Percentiles rank a stretch among this genome's conserved stretches.
These are phyloP conservation scores for Leptarthrus brevirostris DNA, from an alignment of 2,888 invertebrate species.

Conservation along the genomic window DNA sequence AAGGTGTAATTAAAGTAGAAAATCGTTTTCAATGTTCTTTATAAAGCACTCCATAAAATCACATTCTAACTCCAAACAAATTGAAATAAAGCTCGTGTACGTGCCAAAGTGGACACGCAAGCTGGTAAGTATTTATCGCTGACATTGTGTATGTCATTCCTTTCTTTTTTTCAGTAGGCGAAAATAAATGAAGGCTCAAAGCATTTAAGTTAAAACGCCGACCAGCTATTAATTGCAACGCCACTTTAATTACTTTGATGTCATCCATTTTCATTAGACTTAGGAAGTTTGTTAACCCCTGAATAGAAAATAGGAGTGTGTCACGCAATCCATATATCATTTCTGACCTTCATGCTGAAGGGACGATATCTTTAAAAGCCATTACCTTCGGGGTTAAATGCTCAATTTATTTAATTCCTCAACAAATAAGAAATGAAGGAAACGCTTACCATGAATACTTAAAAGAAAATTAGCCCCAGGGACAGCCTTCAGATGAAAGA, in stretches of 20 bases:
- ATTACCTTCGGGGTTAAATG: constrained; percentile 31
- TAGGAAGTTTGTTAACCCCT: constrained; percentile 32
- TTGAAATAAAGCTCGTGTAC: neutral
- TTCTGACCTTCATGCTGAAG: constrained; percentile 23
- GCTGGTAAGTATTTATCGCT: constrained; percentile 11
- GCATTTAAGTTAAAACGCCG: constrained; percentile 39
- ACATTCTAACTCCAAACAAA: neutral
- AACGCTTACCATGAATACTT: neutral
- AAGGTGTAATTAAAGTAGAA: too few species aligned
- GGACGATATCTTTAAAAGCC: constrained; percentile 7
- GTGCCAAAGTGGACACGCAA: constrained; percentile 30
- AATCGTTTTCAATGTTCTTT: too few species aligned
- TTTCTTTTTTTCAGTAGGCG: neutral
- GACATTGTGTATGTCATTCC: too few species aligned
- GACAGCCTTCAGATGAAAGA: neutral
- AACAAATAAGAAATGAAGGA: constrained; percentile 1
- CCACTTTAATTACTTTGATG: constrained; percentile 38
- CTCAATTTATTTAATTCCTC: constrained; percentile 37
- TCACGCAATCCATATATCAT: constrained; percentile 41
- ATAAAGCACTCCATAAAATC: constrained; percentile 13
- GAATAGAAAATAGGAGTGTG: constrained; percentile 3
- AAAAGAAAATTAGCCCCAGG: neutral
- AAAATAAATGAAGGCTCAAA: constrained; percentile 2
- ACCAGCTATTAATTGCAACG: constrained; percentile 30
- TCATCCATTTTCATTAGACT: constrained; percentile 40